Base-by-base conservation (phyloP, 2,113 vertebrate genomes). In the Rostratula benghalensis region DNA sequence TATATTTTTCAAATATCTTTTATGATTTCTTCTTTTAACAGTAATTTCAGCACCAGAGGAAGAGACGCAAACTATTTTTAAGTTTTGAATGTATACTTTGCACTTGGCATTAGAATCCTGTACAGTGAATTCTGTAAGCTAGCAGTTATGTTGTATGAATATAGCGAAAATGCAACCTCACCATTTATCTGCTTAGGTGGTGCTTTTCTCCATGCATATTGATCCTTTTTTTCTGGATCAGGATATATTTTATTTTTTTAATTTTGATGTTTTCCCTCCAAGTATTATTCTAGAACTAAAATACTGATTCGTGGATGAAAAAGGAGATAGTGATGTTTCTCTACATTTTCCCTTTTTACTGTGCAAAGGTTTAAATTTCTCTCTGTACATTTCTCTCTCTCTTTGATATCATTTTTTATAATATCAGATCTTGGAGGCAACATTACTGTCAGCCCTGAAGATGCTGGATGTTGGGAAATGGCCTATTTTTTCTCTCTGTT, bases 391-490 rank as follows among this genome's bases (percentile, higher is more conserved):
- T 46, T 46, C 46, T 59, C 19, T 76, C 11, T 84, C 19, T 76
- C 11, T 84, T 88, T 94, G 11, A 81, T 69, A 64, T 5, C 0
- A 4, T 64, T 89, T 96, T 94, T 94, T 85, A 5, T 79, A 78
- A 87, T 60, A 51, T 25, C 87, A 98, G 97, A 82, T 96, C 64
- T 86, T 97, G 83, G 93, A 93, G 65, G 91, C 97, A 81, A 97
- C 92, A 1, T 87, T 97, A 60, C 57, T 96, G 59, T 97, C 97
- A n/a, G 96, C 97, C 33, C 95, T 98, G 98, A 99, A 98, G 96
- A 99, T 99, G 99, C 97, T 99, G 98, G 99, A 99, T 98, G 98
- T 99, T 97, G 99, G 99, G 87, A 99, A 99, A 97, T 99, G 99
- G 99, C 99, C 99, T 9, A 98, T 99, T 93, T 99, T 99, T 98